Conservation (phyloP, 2,113 vertebrate species). For the Ia io region DNA sequence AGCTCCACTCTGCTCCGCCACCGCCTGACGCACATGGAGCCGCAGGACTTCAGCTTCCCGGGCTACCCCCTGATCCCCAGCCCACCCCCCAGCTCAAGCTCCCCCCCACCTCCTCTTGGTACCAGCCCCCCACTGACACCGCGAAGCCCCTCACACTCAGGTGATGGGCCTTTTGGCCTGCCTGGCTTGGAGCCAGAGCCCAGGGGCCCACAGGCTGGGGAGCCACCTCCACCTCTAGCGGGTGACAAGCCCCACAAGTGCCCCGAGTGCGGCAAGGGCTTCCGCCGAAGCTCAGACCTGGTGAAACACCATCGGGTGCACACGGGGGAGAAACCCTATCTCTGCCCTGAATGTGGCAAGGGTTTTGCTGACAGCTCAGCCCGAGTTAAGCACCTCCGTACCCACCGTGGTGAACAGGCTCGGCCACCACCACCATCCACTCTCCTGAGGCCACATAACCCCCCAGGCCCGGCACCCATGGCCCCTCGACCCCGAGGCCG, state of each 20-base stretch:
- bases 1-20: constrained; percentile 67
- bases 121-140: constrained; percentile 62
- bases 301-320: constrained; percentile 82
- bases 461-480: constrained; percentile 43
- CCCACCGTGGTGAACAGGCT: constrained; percentile 64
- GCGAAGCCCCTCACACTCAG: constrained; percentile 58
- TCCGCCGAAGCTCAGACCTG: constrained; percentile 77
- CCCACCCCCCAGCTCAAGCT: constrained; percentile 43
- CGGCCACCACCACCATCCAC: constrained; percentile 47
- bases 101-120: constrained; percentile 61
- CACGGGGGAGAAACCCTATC: constrained; percentile 79
- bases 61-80: constrained; percentile 56
- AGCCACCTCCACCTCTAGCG: constrained; percentile 57
- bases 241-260: constrained; percentile 72
- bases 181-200: constrained; percentile 68
- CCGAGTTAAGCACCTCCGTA: constrained; percentile 74
- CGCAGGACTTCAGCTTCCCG: constrained; percentile 60
- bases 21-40: constrained; percentile 71
- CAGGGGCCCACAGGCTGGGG: constrained; percentile 66
- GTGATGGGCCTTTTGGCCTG: constrained; percentile 71
- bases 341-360: constrained; percentile 81
- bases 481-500: constrained; percentile 28
- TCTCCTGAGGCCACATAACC: constrained; percentile 65
- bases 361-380: constrained; percentile 75
- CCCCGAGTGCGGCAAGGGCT: constrained; percentile 74